These are phyloP conservation scores for Callyntrura guangdongensis DNA, from an alignment of 2,888 invertebrate genomes.

Conservation along the genomic window DNA sequence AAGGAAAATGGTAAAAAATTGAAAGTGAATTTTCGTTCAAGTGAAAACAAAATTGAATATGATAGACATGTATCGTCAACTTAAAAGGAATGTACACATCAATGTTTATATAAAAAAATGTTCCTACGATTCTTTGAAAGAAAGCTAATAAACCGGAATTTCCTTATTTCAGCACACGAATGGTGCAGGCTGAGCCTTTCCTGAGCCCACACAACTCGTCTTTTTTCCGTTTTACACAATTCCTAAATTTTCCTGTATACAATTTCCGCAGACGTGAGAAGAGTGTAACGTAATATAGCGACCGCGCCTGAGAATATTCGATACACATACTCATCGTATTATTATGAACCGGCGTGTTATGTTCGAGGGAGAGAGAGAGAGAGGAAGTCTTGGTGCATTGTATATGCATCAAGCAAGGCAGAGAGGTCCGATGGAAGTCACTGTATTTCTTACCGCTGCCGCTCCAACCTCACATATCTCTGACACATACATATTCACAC, in stretches of 20 bases:
- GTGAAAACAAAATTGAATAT: constrained; percentile 39
- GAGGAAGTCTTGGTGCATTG: background rate
- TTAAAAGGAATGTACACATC: background rate
- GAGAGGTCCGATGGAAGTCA: constrained; percentile 31
- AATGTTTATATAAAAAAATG: constrained; percentile 20
- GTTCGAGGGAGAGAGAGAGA: background rate
- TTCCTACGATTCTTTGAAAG: constrained; percentile 56
- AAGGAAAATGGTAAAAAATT: constrained; percentile 32
- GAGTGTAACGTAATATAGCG: background rate
- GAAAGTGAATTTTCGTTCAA: constrained; percentile 25
- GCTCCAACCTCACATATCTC: background rate
- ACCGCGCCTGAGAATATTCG: constrained; percentile 4
- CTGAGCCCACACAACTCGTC: background rate
- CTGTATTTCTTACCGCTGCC: constrained; percentile 49
- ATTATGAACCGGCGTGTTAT: constrained; percentile 5
- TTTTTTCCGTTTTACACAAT: constrained; percentile 8
- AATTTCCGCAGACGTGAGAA: background rate
- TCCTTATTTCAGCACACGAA: constrained; percentile 64
- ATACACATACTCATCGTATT: constrained; percentile 10
- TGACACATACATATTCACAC: background rate
- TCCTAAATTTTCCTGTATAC: background rate
- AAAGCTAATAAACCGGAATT: constrained; percentile 77
- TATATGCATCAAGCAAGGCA: constrained; percentile 13
- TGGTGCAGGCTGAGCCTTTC: background rate
- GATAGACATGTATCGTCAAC: constrained; percentile 14